Evolutionary conservation across 2,797 vertebrate species (phyloP).

Genomic region (Lepus townsendii): DNA sequence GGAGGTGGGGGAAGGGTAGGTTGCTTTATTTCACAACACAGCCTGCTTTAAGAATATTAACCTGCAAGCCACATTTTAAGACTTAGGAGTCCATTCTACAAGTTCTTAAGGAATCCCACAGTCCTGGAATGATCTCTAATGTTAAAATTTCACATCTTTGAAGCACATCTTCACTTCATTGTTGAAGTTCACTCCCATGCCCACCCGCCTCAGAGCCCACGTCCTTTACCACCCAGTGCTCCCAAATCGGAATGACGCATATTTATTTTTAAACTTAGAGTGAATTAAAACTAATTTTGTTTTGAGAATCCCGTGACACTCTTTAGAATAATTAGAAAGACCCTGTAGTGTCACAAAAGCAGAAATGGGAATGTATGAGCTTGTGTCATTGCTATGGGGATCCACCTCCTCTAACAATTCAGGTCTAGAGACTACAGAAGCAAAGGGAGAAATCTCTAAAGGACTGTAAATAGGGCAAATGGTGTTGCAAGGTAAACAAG

Average conservation of each 20-base stretch:
- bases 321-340: slow-evolving; percentile 75
- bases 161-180: neutral
- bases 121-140: slow-evolving; percentile 20
- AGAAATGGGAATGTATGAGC: slow-evolving; percentile 47
- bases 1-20: too few relatives aligned
- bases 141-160: neutral
- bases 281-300: slow-evolving; percentile 74
- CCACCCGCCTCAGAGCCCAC: neutral
- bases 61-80: neutral
- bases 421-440: slow-evolving; percentile 50
- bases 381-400: slow-evolving; percentile 80
- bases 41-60: neutral
- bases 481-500: neutral
- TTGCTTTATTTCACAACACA: neutral
- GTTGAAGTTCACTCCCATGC: slow-evolving; percentile 27
- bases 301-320: slow-evolving; percentile 63
- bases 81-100: neutral
- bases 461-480: neutral
- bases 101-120: neutral
- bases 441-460: slow-evolving; percentile 33
- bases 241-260: slow-evolving; percentile 41
- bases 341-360: slow-evolving; percentile 67
- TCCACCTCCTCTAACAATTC: slow-evolving; percentile 40
- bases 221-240: neutral
- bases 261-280: slow-evolving; percentile 74